Evolutionary conservation across 2,888 invertebrate genomes (phyloP).

Genomic region (Archaeoteleia sp.): DNA sequence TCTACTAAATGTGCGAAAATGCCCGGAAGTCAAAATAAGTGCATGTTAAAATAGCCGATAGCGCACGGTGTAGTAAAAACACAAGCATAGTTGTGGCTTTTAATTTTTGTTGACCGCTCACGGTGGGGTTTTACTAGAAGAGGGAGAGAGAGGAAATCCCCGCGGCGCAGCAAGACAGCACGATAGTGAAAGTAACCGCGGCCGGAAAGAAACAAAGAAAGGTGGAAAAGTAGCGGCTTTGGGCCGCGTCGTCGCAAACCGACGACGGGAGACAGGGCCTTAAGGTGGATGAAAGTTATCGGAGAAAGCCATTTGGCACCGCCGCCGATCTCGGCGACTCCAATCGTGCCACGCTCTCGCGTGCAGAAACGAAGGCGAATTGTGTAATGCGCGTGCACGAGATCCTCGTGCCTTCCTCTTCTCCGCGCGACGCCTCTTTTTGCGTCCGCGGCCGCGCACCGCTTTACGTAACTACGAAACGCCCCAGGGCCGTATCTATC

Average conservation of each 20-base stretch:
- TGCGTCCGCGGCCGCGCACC: slow-evolving; percentile 53
- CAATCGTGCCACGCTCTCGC: slow-evolving; percentile 25
- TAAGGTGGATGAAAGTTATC: slow-evolving; percentile 73
- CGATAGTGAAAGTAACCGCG: slow-evolving; percentile 70
- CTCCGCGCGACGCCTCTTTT: slow-evolving; percentile 18
- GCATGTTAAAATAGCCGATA: too few relatives aligned
- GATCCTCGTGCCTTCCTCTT: slow-evolving; percentile 27
- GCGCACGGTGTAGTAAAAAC: too few relatives aligned
- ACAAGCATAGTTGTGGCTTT: too few relatives aligned
- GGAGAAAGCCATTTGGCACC: slow-evolving; percentile 74
- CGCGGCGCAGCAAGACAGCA: slow-evolving; percentile 39
- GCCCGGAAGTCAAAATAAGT: too few relatives aligned
- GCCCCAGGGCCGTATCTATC: slow-evolving; percentile 37
- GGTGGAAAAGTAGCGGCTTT: slow-evolving; percentile 59
- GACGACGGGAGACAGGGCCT: slow-evolving; percentile 47
- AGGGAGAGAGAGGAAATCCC: slow-evolving; percentile 31
- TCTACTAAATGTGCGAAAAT: too few relatives aligned
- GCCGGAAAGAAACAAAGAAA: slow-evolving; percentile 68
- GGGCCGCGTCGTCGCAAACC: slow-evolving; percentile 9
- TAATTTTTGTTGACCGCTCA: too few relatives aligned
- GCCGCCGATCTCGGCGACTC: slow-evolving; percentile 52
- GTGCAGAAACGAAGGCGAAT: slow-evolving; percentile 17
- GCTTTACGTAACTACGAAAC: slow-evolving; percentile 62
- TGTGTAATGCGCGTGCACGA: slow-evolving; percentile 22
- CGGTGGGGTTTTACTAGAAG: too few relatives aligned